Evolutionary conservation across 2,113 vertebrate species (phyloP).

Genomic region (Eubucco bourcierii): DNA sequence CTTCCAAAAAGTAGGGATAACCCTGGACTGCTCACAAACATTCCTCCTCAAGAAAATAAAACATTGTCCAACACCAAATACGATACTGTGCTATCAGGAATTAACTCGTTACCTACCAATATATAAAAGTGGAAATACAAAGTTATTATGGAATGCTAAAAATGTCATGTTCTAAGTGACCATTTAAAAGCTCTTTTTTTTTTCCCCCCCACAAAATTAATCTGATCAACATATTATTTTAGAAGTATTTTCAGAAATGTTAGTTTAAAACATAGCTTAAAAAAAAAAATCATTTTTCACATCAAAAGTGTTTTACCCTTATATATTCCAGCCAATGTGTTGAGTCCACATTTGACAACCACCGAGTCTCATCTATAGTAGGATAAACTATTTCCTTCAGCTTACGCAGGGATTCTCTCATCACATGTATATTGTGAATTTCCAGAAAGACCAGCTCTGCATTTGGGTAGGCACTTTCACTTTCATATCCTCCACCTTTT

Average conservation of each 20-base stretch:
- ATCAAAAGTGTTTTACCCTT: slow-evolving; percentile 76
- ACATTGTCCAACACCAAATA: neutral
- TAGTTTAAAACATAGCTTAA: neutral
- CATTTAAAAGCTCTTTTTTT: neutral
- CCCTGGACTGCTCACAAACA: slow-evolving; percentile 22
- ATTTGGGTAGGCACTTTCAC: slow-evolving; percentile 89
- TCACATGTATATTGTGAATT: slow-evolving; percentile 97
- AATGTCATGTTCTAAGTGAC: neutral
- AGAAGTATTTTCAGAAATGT: neutral
- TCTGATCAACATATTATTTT: neutral
- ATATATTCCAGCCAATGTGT: slow-evolving; percentile 98
- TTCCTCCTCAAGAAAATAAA: slow-evolving; percentile 34
- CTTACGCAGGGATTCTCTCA: slow-evolving; percentile 94
- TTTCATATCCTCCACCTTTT: slow-evolving; percentile 95
- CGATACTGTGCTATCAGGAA: neutral
- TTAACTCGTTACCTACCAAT: slow-evolving; percentile 14
- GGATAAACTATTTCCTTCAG: slow-evolving; percentile 94
- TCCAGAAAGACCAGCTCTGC: slow-evolving; percentile 92
- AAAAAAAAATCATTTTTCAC: neutral
- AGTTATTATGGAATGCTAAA: neutral
- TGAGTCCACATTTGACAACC: slow-evolving; percentile 89
- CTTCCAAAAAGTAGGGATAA: slow-evolving; percentile 47
- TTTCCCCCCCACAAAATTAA: neutral
- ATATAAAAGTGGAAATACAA: neutral
- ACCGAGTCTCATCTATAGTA: slow-evolving; percentile 87